Evolutionary conservation across 2,888 invertebrate species (phyloP).

Genomic region (Erynnis tages): DNA sequence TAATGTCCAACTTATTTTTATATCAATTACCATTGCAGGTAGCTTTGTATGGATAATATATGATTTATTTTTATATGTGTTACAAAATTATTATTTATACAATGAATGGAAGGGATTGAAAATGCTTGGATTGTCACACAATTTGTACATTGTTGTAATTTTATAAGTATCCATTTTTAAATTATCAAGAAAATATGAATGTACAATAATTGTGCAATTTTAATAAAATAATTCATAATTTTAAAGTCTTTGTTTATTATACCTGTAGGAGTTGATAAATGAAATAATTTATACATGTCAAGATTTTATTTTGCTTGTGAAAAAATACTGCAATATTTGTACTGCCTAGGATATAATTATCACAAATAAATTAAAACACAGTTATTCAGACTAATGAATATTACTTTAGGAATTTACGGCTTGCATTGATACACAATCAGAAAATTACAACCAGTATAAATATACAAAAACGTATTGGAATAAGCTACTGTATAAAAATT

Average conservation of each 20-base stretch:
- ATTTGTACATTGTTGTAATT: not conserved
- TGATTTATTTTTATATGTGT: not conserved
- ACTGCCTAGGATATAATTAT: no score
- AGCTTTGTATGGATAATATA: not conserved
- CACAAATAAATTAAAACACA: no score
- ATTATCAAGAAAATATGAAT: constrained; percentile 4
- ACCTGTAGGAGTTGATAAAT: not conserved
- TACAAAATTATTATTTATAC: not conserved
- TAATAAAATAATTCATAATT: constrained; percentile 8
- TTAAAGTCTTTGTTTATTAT: not conserved
- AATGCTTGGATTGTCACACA: not conserved
- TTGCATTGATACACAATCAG: no score
- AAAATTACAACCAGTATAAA: no score
- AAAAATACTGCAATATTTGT: no score
- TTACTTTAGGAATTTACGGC: no score
- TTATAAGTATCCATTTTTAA: constrained; percentile 1
- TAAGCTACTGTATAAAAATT: no score
- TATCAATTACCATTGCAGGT: not conserved
- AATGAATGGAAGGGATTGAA: not conserved
- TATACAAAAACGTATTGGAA: no score
- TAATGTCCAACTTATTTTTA: no score
- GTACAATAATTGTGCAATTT: constrained; percentile 7
- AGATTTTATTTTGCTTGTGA: no score
- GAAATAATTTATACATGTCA: no score
- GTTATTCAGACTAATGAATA: no score